Evolutionary conservation across 2,797 vertebrate genomes (phyloP).

Genomic region (Alcedo atthis): DNA sequence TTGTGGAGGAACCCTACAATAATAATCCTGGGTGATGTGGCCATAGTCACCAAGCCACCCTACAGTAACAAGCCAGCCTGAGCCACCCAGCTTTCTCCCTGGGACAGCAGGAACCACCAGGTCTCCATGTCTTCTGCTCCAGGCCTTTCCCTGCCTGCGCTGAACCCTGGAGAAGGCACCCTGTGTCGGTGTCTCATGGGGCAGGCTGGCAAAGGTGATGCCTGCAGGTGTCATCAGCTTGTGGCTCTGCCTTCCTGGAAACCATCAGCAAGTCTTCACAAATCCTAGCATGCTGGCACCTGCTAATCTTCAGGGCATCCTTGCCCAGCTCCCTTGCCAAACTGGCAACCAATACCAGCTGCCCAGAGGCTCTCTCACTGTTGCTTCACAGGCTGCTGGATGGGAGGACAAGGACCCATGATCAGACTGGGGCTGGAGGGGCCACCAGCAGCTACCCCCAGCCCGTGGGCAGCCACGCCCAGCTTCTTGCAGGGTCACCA

Average conservation of each 20-base stretch:
- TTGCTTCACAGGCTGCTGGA: neutral
- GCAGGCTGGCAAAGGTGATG: neutral
- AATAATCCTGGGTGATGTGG: constrained; percentile 29
- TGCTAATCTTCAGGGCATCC: neutral
- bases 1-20: constrained; percentile 6
- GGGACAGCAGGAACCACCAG: neutral
- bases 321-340: neutral
- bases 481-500: neutral
- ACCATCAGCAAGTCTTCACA: neutral
- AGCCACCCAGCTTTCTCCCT: neutral
- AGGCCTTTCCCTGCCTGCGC: neutral
- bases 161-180: neutral
- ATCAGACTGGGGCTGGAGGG: neutral
- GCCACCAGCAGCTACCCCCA: neutral
- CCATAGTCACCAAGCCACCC: neutral
- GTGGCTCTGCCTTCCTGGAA: neutral
- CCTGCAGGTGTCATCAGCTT: neutral
- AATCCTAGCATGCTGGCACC: neutral
- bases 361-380: neutral
- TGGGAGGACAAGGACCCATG: neutral
- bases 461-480: neutral
- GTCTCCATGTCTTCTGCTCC: neutral
- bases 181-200: neutral
- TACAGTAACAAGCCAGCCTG: neutral
- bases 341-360: neutral